Percentiles rank a stretch among this genome's conserved stretches.
Conservation (phyloP, 2,888 invertebrate genomes). For the Argyra leucocephala region DNA sequence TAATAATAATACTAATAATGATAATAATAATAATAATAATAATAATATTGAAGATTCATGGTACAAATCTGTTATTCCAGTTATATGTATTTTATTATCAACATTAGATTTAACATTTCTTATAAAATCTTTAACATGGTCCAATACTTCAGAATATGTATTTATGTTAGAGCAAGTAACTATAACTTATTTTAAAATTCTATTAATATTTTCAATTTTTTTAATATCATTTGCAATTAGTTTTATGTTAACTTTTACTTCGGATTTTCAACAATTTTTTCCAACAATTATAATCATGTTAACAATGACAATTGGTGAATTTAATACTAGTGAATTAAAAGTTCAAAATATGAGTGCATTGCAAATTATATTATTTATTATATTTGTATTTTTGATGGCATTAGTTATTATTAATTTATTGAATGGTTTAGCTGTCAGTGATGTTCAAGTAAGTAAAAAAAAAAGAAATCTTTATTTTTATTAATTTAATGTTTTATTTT, state of each 20-base stretch:
- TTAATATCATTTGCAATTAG: background rate
- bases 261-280: background rate
- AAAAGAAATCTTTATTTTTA: no score
- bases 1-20: no score
- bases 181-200: background rate
- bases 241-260: background rate
- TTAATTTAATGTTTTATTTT: no score
- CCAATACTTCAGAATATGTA: background rate
- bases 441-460: background rate
- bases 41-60: no score
- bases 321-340: background rate
- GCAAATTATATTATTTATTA: background rate
- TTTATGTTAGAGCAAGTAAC: background rate
- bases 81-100: background rate
- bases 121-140: background rate
- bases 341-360: background rate
- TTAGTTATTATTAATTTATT: background rate
- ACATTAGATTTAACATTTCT: background rate
- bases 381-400: background rate
- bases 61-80: no score
- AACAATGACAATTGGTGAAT: constrained; percentile 1
- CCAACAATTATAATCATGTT: background rate
- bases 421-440: background rate
- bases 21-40: no score
- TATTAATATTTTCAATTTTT: background rate